These are phyloP conservation scores for Meiosimyza decipiens DNA, from an alignment of 2,888 invertebrate genomes.

Conservation along the genomic window DNA sequence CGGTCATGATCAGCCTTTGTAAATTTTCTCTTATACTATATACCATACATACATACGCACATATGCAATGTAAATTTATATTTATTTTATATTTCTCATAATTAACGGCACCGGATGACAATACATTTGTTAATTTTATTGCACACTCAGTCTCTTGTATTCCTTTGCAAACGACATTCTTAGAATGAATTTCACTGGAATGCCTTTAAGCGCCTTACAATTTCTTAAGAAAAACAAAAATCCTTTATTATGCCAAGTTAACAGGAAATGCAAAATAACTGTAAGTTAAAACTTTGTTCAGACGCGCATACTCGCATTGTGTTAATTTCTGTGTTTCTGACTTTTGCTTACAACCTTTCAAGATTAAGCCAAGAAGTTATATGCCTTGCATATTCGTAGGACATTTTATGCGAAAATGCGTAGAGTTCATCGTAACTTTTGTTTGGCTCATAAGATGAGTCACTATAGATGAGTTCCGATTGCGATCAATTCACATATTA, in stretches of 20 bases:
- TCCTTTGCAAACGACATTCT: neutral
- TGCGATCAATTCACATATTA: neutral
- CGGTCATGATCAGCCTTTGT: too few relatives aligned
- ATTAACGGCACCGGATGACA: constrained; percentile 46
- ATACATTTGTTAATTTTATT: constrained; percentile 21
- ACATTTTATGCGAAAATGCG: constrained; percentile 38
- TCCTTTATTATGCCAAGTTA: constrained; percentile 12
- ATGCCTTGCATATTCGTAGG: too few relatives aligned
- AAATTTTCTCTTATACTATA: too few relatives aligned
- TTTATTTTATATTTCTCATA: constrained; percentile 26
- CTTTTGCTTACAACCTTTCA: constrained; percentile 34
- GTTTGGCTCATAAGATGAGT: too few relatives aligned
- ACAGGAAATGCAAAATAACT: constrained; percentile 16
- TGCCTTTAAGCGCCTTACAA: neutral
- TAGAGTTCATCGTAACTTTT: too few relatives aligned
- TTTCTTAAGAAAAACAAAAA: neutral
- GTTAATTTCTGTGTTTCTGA: constrained; percentile 28
- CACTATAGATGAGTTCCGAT: neutral
- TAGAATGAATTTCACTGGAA: neutral
- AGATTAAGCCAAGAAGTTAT: constrained; percentile 20
- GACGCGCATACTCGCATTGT: constrained; percentile 1
- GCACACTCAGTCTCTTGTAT: neutral
- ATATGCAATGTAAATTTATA: too few relatives aligned
- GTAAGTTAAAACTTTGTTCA: neutral
- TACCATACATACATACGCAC: too few relatives aligned